These are phyloP conservation scores for Nasonovia ribisnigri DNA, from an alignment of 2,888 invertebrate species.

Conservation along the genomic window DNA sequence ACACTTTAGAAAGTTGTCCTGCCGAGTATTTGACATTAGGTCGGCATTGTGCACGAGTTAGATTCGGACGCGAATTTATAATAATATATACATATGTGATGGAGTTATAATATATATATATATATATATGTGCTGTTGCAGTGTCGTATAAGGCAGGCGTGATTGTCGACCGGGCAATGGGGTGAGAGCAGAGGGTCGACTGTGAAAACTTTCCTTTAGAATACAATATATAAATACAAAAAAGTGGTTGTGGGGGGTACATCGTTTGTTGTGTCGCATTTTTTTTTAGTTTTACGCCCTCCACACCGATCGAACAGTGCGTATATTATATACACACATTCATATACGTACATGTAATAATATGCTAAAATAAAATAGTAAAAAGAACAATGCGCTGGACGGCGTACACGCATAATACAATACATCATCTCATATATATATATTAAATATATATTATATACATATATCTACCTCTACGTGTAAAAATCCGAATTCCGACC, in stretches of 20 bases:
- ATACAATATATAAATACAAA: conserved; percentile 50
- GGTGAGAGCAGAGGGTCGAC: neutral
- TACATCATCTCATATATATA: neutral
- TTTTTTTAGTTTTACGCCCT: conserved; percentile 37
- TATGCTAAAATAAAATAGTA: conserved; percentile 33
- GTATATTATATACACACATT: neutral
- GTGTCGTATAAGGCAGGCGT: conserved; percentile 10
- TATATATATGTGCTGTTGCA: neutral
- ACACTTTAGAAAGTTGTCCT: conserved; percentile 26
- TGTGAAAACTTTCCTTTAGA: conserved; percentile 53
- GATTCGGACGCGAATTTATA: conserved; percentile 59
- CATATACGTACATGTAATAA: neutral
- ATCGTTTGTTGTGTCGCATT: conserved; percentile 55
- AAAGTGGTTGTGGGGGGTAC: conserved; percentile 2
- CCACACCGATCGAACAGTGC: conserved; percentile 27
- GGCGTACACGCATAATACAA: neutral
- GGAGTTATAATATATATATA: neutral
- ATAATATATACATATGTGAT: conserved; percentile 39
- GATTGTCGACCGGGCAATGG: neutral
- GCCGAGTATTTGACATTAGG: conserved; percentile 59
- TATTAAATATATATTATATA: neutral
- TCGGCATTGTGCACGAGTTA: conserved; percentile 54
- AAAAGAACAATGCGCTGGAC: conserved; percentile 30
- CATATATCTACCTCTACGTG: neutral
- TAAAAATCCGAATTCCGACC: conserved; percentile 33